These are phyloP conservation scores for Dryobates pubescens DNA, from an alignment of 2,797 vertebrate genomes.

Conservation along the genomic window DNA sequence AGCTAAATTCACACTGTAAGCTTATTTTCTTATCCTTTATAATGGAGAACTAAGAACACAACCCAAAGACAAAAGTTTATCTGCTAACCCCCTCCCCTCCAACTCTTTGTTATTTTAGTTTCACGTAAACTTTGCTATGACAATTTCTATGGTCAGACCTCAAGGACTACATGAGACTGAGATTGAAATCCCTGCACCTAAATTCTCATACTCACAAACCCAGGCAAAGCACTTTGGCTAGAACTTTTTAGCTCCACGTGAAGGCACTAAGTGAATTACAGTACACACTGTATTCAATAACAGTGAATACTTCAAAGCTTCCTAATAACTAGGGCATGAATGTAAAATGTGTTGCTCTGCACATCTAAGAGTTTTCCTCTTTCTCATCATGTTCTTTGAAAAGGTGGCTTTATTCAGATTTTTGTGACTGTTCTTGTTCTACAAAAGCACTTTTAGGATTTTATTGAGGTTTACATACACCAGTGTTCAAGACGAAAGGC, in stretches of 20 bases:
- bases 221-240: slow-evolving; percentile 24
- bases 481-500: slow-evolving; percentile 72
- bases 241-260: slow-evolving; percentile 53
- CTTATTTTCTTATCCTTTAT: neutral
- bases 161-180: neutral
- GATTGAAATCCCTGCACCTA: neutral
- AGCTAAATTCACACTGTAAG: neutral
- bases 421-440: slow-evolving; percentile 74
- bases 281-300: slow-evolving; percentile 62
- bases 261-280: slow-evolving; percentile 67
- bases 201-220: slow-evolving; percentile 11
- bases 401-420: slow-evolving; percentile 73
- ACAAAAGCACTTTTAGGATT: slow-evolving; percentile 75
- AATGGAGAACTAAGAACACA: neutral
- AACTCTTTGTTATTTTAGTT: neutral
- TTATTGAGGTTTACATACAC: slow-evolving; percentile 73
- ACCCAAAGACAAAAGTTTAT: neutral
- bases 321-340: slow-evolving; percentile 72
- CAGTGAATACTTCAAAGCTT: slow-evolving; percentile 68
- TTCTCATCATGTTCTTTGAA: slow-evolving; percentile 75
- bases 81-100: neutral
- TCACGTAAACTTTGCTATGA: neutral
- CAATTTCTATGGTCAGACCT: neutral
- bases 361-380: slow-evolving; percentile 70
- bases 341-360: slow-evolving; percentile 71